phyloP scores from a whole-genome alignment of 2,797 vertebrate genomes.

The Pagetopsis macropterus region DNA sequence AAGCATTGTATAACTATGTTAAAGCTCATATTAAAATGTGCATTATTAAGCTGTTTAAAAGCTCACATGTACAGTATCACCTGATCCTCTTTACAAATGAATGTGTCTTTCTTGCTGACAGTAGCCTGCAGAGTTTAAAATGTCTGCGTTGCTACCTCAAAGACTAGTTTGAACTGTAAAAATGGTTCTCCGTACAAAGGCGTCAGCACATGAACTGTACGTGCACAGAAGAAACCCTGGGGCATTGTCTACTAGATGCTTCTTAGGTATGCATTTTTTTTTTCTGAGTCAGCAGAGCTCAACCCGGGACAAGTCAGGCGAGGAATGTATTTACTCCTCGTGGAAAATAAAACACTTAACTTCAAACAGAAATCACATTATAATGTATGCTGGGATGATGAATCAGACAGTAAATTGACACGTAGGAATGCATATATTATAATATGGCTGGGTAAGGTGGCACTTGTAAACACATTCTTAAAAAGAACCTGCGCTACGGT shows the following conservation, averaged over 20 bases:
- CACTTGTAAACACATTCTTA: conserved; percentile 19
- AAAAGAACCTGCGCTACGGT: conserved; percentile 39
- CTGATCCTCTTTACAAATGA: conserved; percentile 23
- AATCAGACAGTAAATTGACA: conserved; percentile 30
- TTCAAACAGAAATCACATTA: conserved; percentile 54
- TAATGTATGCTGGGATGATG: conserved; percentile 43
- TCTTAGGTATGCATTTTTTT: conserved; percentile 55
- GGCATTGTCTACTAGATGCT: conserved; percentile 64
- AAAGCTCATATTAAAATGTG: conserved; percentile 33
- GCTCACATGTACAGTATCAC: conserved; percentile 39
- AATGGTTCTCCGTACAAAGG: conserved; percentile 54
- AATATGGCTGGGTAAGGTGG: neutral
- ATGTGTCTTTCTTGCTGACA: conserved; percentile 31
- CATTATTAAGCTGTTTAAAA: conserved; percentile 24
- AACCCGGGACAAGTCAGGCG: conserved; percentile 69
- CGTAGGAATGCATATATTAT: conserved; percentile 40
- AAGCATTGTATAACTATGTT: conserved; percentile 23
- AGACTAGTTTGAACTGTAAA: conserved; percentile 57
- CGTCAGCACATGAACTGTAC: conserved; percentile 49
- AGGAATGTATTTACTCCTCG: conserved; percentile 76
- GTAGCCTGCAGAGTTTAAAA: conserved; percentile 42
- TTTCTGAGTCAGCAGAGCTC: conserved; percentile 79
- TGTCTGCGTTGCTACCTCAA: conserved; percentile 25
- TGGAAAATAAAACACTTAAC: conserved; percentile 52
- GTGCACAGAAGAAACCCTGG: conserved; percentile 32